A percentile compares a stretch with the other conserved stretches of the same genome.
phyloP scores from a whole-genome alignment of 2,797 vertebrate genomes.

The Melanotaenia parkinsoni region DNA sequence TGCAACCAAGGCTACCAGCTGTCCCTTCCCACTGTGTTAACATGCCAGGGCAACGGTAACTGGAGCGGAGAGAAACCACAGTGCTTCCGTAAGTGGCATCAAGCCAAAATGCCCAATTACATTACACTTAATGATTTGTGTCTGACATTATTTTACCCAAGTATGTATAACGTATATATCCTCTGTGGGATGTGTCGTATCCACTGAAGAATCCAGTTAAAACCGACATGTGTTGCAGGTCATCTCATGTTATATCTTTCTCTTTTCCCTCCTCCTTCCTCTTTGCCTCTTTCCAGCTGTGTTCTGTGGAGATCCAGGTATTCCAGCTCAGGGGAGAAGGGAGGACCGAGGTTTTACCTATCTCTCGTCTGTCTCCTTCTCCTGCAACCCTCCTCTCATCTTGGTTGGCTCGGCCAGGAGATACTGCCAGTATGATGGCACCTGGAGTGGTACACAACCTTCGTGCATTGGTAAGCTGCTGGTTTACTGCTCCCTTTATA shows the following conservation, averaged over 20 bases:
- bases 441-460: slow-evolving; percentile 96
- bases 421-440: slow-evolving; percentile 96
- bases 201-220: slow-evolving; percentile 13
- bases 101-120: slow-evolving; percentile 13
- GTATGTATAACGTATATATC: slow-evolving; percentile 5
- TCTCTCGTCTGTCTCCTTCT: slow-evolving; percentile 94
- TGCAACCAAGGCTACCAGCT: slow-evolving; percentile 98
- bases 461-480: slow-evolving; percentile 91
- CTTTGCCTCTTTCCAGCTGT: slow-evolving; percentile 83
- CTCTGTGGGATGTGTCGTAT: slow-evolving; percentile 5
- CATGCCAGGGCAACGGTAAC: slow-evolving; percentile 94
- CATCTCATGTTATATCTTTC: slow-evolving; percentile 17
- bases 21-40: slow-evolving; percentile 94
- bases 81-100: slow-evolving; percentile 93
- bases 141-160: slow-evolving; percentile 16
- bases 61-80: slow-evolving; percentile 97
- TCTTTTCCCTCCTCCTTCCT: background rate
- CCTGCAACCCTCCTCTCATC: slow-evolving; percentile 89
- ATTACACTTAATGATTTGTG: slow-evolving; percentile 20
- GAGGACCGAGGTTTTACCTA: slow-evolving; percentile 97
- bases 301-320: slow-evolving; percentile 96
- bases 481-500: background rate
- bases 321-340: slow-evolving; percentile 89
- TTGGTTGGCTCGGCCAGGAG: slow-evolving; percentile 92
- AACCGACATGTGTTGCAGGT: slow-evolving; percentile 25